Evolutionary conservation across 2,113 vertebrate genomes (phyloP), one percentile per base, ranked within the genome.

Genomic region (pig (Sus scrofa)): DNA sequence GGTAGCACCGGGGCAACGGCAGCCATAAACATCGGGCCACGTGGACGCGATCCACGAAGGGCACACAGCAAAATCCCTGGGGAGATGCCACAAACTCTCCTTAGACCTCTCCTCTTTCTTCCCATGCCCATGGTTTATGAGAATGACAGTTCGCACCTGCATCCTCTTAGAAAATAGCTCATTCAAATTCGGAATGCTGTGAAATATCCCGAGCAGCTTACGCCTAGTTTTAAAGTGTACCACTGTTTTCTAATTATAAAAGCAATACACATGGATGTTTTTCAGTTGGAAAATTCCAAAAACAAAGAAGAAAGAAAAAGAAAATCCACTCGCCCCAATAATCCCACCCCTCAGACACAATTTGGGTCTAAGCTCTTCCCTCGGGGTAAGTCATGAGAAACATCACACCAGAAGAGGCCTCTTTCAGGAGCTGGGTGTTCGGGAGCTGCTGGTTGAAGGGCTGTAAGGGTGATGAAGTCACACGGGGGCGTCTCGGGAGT

Each of bases 251-350:
- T 84, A 39, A 58, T 65, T 62, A 54, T 81, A 93, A 85, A 90
- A 84, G 34, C 58, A 73, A 78, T 63, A 1, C 30, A 16, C 54
- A 65, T 12, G 83, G 39, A 32, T 67, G 54, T 73, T 90, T 93
- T 90, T 93, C 15, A 52, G 65, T 22, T 79, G 18, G 60, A 85
- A 94, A 90, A 90, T 85, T 67, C 74, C 65, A 58, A 74, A 85
- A 73, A 20, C 30, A 19, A 62, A 24, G 3, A 24, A n/a, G 26
- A 52, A 81, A 10, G 22, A 37, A 67, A 74, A 56, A 9, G 60
- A 86, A 39, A 32, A 7, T 50, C 7, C 16, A 2, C 10, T 0
- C 14, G 92, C 22, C 34, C 20, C 30, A 54, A n/a, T 24, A 84
- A 79, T 30, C 37, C 58, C 30, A 34, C 32, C 39, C 54, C 65